These are phyloP conservation scores for Muschampia plurimacula DNA, from an alignment of 2,888 invertebrate species.

Conservation along the genomic window DNA sequence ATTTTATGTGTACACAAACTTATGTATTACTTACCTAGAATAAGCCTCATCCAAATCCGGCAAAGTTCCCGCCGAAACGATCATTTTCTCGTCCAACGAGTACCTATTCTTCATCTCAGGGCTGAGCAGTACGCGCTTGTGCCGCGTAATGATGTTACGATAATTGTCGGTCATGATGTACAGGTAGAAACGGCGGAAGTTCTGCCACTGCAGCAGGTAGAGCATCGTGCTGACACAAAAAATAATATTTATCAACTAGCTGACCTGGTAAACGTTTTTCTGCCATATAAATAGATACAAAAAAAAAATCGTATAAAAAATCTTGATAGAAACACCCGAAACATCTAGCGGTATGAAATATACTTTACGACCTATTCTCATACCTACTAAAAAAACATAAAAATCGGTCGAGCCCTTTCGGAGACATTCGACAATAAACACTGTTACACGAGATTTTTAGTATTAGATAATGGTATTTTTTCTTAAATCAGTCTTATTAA, in stretches of 20 bases:
- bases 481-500: no score
- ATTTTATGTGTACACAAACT: not conserved
- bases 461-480: no score
- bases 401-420: no score
- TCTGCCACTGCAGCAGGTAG: constrained; percentile 94
- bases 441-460: no score
- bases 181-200: constrained; percentile 95
- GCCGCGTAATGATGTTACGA: constrained; percentile 93
- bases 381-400: no score
- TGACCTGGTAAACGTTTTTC: no score
- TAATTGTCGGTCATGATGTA: constrained; percentile 97
- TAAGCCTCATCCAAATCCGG: constrained; percentile 96
- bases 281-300: no score
- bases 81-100: constrained; percentile 91
- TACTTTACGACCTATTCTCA: no score
- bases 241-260: not conserved
- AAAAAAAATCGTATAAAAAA: no score
- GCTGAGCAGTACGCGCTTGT: constrained; percentile 91
- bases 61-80: constrained; percentile 94
- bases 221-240: constrained; percentile 88
- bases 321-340: no score
- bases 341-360: no score
- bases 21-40: constrained; percentile 84
- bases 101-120: constrained; percentile 89
- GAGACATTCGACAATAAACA: no score